Evolutionary conservation across 2,888 invertebrate species (phyloP).

Genomic region (Malthinus flaveolus): DNA sequence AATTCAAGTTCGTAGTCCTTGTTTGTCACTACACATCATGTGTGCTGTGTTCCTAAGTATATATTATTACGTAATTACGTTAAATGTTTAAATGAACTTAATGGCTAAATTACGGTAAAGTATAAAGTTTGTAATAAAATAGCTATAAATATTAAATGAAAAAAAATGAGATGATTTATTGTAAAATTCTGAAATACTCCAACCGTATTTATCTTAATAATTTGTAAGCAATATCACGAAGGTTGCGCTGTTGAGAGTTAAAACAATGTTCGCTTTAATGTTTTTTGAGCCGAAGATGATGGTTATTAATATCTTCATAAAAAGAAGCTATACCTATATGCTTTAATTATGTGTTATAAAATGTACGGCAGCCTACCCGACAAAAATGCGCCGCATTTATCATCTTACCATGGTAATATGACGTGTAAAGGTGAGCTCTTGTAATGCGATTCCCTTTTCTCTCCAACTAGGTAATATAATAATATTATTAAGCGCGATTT

Average conservation of each 20-base stretch:
- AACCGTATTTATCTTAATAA: constrained; percentile 32
- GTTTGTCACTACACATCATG: too few relatives aligned
- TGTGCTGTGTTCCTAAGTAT: too few relatives aligned
- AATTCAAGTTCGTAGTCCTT: too few relatives aligned
- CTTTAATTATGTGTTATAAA: constrained; percentile 36
- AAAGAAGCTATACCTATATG: constrained; percentile 22
- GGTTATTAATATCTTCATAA: constrained; percentile 33
- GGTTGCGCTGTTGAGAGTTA: constrained; percentile 27
- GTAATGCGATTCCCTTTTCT: constrained; percentile 30
- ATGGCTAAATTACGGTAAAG: too few relatives aligned
- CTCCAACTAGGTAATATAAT: too few relatives aligned
- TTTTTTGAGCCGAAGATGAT: constrained; percentile 9
- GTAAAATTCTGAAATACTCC: constrained; percentile 1
- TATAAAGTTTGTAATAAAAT: too few relatives aligned
- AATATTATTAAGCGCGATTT: too few relatives aligned
- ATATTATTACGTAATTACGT: too few relatives aligned
- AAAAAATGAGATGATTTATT: too few relatives aligned
- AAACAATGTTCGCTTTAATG: constrained; percentile 24
- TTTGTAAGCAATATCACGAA: constrained; percentile 38
- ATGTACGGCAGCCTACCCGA: constrained; percentile 26
- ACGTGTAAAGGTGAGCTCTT: constrained; percentile 30
- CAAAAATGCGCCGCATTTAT: constrained; percentile 33
- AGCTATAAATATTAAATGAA: too few relatives aligned
- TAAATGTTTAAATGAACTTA: too few relatives aligned
- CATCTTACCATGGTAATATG: constrained; percentile 34